Evolutionary conservation across 2,888 invertebrate genomes (phyloP).

Genomic region (Nephrotoma guestfalica): DNA sequence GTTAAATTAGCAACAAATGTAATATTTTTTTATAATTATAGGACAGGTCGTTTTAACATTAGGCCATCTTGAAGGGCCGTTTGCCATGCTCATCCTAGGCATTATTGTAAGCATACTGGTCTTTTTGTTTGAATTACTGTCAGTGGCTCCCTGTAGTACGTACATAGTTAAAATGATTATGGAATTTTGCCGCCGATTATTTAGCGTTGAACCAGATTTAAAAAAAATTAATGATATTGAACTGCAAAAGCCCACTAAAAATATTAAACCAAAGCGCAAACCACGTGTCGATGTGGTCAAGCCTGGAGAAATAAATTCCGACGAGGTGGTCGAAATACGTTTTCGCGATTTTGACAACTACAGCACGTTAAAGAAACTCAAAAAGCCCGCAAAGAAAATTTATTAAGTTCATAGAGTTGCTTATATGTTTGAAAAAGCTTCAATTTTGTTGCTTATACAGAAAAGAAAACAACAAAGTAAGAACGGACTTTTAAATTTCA

Average conservation of each 20-base stretch:
- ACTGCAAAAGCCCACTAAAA: neutral
- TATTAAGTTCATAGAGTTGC: neutral
- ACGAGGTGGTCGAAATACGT: neutral
- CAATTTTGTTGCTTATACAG: no score
- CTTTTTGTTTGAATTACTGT: constrained; percentile 20
- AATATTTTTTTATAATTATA: constrained; percentile 4
- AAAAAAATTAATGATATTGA: neutral
- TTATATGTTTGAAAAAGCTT: neutral
- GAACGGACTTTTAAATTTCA: no score
- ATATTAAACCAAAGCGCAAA: neutral
- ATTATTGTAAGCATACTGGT: constrained; percentile 28
- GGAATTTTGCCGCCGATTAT: neutral
- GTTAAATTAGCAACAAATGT: no score
- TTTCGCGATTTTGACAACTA: neutral
- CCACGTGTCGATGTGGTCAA: neutral
- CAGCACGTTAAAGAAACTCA: neutral
- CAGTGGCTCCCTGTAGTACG: neutral
- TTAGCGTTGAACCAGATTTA: neutral
- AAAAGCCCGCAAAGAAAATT: neutral
- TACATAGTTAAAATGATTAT: neutral
- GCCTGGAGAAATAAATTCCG: neutral
- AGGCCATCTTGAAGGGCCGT: constrained; percentile 39
- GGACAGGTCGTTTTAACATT: constrained; percentile 32
- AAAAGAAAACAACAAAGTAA: no score
- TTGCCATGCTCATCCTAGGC: constrained; percentile 34